Percentiles rank a stretch among this genome's conserved stretches.
Evolutionary conservation across 2,113 vertebrate genomes (phyloP).

Genomic region (Siniperca knerii): DNA sequence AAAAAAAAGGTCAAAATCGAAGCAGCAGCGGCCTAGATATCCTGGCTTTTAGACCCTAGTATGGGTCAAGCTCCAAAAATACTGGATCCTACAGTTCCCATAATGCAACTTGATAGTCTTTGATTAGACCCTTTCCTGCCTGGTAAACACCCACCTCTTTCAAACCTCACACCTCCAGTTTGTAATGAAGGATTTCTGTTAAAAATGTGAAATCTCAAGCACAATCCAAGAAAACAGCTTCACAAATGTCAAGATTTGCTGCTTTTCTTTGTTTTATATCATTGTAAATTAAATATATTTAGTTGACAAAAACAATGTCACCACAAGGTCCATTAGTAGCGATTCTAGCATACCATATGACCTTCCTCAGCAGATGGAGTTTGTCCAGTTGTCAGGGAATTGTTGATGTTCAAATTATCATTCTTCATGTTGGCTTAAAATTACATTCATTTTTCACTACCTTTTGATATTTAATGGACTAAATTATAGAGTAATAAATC

Average conservation of each 20-base stretch:
- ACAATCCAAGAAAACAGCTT: too few species aligned
- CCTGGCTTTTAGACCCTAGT: not conserved
- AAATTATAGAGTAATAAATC: too few species aligned
- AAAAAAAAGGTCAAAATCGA: not conserved
- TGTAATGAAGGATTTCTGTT: too few species aligned
- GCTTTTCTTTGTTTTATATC: too few species aligned
- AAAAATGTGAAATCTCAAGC: too few species aligned
- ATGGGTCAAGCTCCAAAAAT: too few species aligned
- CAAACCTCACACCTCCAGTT: too few species aligned
- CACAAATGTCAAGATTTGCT: too few species aligned
- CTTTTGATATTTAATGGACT: not conserved
- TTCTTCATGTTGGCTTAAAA: not conserved
- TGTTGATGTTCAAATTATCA: not conserved
- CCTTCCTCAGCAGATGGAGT: not conserved
- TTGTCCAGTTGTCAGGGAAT: not conserved
- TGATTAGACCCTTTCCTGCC: not conserved
- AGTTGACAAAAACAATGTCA: not conserved
- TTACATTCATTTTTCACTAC: not conserved
- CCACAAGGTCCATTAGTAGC: not conserved
- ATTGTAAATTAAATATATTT: too few species aligned
- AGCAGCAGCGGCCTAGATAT: not conserved
- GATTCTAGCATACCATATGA: not conserved
- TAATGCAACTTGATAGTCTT: not conserved
- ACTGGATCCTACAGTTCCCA: not conserved
- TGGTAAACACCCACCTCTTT: too few species aligned